Evolutionary conservation across 2,888 invertebrate species (phyloP).

Genomic region (Thysanoteuthis rhombus): DNA sequence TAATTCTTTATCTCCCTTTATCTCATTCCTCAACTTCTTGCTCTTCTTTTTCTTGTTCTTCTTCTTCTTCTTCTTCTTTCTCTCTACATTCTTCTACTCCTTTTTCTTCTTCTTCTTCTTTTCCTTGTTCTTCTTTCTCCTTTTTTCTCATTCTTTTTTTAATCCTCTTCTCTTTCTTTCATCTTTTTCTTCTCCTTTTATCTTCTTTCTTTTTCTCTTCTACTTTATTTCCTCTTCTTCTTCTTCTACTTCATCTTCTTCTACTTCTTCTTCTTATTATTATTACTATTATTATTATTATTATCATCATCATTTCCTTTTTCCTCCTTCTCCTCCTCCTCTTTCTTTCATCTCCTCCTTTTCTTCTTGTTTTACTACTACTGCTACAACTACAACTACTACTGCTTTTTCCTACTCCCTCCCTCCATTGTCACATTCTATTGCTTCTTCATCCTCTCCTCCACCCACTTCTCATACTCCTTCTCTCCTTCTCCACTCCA

Average conservation of each 20-base stretch:
- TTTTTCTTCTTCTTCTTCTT: background rate
- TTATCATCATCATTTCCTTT: background rate
- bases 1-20: background rate
- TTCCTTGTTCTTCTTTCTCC: background rate
- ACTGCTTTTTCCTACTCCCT: background rate
- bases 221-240: background rate
- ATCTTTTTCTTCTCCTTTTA: background rate
- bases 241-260: background rate
- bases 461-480: background rate
- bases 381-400: too few relatives aligned
- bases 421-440: background rate
- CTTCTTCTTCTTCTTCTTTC: background rate
- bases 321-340: too few relatives aligned
- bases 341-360: background rate
- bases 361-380: background rate
- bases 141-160: background rate
- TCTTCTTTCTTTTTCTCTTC: background rate
- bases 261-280: background rate
- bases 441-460: background rate
- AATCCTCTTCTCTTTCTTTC: background rate
- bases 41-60: background rate
- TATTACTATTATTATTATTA: too few relatives aligned
- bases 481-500: background rate
- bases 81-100: background rate
- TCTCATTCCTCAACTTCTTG: background rate